phyloP scores from a whole-genome alignment of 2,888 invertebrate species.

The Serrognathus titanus region DNA sequence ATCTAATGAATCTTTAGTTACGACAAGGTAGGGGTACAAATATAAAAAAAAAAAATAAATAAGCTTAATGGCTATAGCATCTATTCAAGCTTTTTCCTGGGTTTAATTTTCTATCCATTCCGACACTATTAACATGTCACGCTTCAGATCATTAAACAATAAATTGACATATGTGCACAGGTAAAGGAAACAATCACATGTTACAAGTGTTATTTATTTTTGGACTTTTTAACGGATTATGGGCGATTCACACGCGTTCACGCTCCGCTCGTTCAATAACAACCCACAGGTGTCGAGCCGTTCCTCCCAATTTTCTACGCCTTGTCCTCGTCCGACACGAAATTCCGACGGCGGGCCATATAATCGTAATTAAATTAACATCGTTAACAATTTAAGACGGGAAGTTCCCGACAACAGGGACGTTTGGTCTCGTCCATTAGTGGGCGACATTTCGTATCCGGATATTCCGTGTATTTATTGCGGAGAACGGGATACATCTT shows the following conservation, averaged over 20 bases:
- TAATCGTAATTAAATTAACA: conserved; percentile 40
- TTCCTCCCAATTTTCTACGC: conserved; percentile 19
- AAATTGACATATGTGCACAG: too few species aligned
- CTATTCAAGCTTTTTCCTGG: too few species aligned
- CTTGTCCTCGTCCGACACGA: conserved; percentile 4
- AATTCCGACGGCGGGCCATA: conserved; percentile 21
- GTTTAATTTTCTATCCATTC: too few species aligned
- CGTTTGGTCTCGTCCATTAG: conserved; percentile 1
- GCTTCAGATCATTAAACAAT: too few species aligned
- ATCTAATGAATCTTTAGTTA: too few species aligned
- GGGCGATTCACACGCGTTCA: conserved; percentile 28
- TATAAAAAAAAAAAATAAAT: too few species aligned
- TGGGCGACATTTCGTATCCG: neutral
- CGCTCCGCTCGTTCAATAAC: conserved; percentile 30
- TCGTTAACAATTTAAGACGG: conserved; percentile 40
- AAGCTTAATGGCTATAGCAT: too few species aligned
- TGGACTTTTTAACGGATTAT: conserved; percentile 37
- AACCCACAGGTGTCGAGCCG: conserved; percentile 31
- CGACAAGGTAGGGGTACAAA: too few species aligned
- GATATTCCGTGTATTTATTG: too few species aligned
- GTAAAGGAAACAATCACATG: conserved; percentile 23
- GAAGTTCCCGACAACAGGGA: conserved; percentile 36
- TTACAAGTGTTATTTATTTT: conserved; percentile 34
- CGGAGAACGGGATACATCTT: too few species aligned
- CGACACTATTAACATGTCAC: too few species aligned